A percentile compares a stretch with the other conserved stretches of the same genome.
Evolutionary conservation across 1,140 invertebrate genomes (phyloP).

Genomic region (Reticulitermes speratus): DNA sequence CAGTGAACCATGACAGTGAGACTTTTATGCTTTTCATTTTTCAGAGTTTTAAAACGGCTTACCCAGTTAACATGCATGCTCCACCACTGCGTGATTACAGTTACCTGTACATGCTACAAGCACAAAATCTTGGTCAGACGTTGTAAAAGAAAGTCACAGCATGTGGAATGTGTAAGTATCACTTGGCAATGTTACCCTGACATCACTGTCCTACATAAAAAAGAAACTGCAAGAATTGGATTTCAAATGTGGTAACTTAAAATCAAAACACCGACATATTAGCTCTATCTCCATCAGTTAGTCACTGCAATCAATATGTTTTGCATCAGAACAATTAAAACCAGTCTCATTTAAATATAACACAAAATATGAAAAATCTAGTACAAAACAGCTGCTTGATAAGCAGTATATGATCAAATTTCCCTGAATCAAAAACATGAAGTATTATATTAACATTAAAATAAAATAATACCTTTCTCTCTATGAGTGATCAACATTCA

Average conservation of each 20-base stretch:
- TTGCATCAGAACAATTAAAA: not conserved
- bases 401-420: not conserved
- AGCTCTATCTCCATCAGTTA: too few species aligned
- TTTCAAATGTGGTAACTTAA: not conserved
- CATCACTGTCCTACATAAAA: not conserved
- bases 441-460: not conserved
- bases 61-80: too few species aligned
- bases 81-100: too few species aligned
- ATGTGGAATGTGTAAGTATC: constrained; percentile 22
- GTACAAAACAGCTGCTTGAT: not conserved
- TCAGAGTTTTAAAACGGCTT: too few species aligned
- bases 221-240: not conserved
- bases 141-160: constrained; percentile 15
- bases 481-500: not conserved
- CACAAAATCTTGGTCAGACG: not conserved
- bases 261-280: not conserved
- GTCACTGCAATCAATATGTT: too few species aligned
- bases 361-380: not conserved
- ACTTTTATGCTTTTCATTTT: too few species aligned
- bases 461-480: not conserved
- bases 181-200: not conserved
- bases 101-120: not conserved
- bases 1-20: too few species aligned
- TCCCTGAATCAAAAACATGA: not conserved
- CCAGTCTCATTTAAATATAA: not conserved